Base-by-base conservation (phyloP, 2,888 invertebrate species). In the Lasioglossum lativentre region DNA sequence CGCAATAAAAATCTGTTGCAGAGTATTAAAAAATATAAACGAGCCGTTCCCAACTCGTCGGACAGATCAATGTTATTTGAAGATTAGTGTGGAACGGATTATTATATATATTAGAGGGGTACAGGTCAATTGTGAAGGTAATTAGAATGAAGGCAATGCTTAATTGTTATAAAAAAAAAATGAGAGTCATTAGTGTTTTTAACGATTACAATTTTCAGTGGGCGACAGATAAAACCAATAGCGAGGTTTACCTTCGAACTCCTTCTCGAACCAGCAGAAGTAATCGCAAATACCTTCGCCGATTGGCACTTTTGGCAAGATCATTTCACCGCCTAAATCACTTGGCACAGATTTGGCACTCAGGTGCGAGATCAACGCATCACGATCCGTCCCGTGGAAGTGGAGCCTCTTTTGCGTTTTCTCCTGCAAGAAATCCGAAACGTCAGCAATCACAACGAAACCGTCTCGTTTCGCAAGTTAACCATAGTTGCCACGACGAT, bases 331-430 rank as follows among this genome's bases (percentile, higher is more conserved):
- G 0, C 97, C 98, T 87, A 97, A 97, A 82, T 96, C 95, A 45
- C 95, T 95, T 27, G 97, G 97, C 89, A 98, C 92, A 23, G 96
- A 96, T 59, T 96, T 96, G 0, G 96, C 95, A 68, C 97, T 96
- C 6, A 98, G 95, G 85, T 96, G 96, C 59, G 96, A 94, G 83
- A 96, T 95, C 75, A 98, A 92, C 0, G 97, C 96, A 81, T 96
- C 96, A 92, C 95, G 96, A 92, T 98, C 96, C 23, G 96, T 96
- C 1, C 98, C 98, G 92, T 98, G 98, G 95, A 98, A 97, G 92
- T 96, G 96, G 80, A 98, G 96, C 93, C 98, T 96, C 84, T 97
- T 97, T 75, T 97, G 96, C 34, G 98, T 95, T 95, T 98, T 98
- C 93, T 98, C 98, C 88, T 97, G 96, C 10, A 86, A 52, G 56